Evolutionary conservation across 2,113 vertebrate genomes (phyloP), one percentile per base, ranked within the genome.

Genomic region (Upupa epops): DNA sequence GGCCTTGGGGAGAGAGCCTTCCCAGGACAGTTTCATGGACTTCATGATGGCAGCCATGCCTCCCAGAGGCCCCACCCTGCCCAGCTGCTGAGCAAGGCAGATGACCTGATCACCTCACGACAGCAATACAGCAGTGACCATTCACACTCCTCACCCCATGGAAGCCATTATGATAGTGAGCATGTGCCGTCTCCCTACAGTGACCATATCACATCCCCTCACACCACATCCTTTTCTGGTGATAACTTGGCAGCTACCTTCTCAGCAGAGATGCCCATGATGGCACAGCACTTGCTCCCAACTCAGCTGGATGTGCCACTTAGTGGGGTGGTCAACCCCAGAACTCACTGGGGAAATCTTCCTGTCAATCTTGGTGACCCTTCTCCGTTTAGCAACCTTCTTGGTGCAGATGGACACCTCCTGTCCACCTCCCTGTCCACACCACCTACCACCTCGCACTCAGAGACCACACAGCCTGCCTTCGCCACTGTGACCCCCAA

Each of bases 351-450:
- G 99, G 99, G 98, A 89, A 99, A 95, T 95, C 98, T 99, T 89
- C 98, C 99, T 20, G 98, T 99, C 90, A 98, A 97, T 92, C 97
- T 99, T 59, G 97, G 98, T 15, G 99, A 99, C 86, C 98, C 99
- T 79, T 97, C 98, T 66, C 98, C 98, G 58, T 99, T 99, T 89
- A 98, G 98, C 94, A 98, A 98, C 97, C 98, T 99, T 88, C 98
- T 99, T 7, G 98, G 98, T 86, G 97, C 98, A 56, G 99, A 99
- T 85, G 98, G 98, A 94, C 99, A 99, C 96, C 98, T 99, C 86
- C 98, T 99, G 69, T 99, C 99, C 97, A 99, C 99, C 9, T 98
- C 99, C 76, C 98, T 99, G 45, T 99, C 99, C 97, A 99, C 99
- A 28, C 99, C 99, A 24, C 99, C 98, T 59, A 98, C 98, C 96